phyloP scores from a whole-genome alignment of 2,113 vertebrate genomes.

The Hylia prasina region DNA sequence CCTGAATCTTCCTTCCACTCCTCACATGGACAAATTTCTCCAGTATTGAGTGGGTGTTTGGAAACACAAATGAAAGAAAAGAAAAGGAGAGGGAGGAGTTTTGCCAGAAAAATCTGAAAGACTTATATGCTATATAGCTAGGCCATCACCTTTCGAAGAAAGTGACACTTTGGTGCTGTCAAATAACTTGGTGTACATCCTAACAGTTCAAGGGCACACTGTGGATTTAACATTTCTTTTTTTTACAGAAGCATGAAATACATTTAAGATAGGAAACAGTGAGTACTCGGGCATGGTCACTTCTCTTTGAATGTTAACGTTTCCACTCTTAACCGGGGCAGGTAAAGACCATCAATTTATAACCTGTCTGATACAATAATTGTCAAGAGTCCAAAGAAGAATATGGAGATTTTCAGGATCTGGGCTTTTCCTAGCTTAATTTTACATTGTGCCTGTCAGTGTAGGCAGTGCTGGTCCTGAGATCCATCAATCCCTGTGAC shows the following conservation, averaged over 20 bases:
- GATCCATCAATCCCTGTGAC: background rate
- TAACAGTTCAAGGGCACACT: rapidly evolving
- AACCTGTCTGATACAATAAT: background rate
- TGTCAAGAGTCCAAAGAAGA: rapidly evolving
- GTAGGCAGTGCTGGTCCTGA: background rate
- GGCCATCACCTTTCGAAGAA: background rate
- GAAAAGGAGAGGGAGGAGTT: background rate
- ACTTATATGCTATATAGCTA: rapidly evolving
- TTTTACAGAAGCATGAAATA: background rate
- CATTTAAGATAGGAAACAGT: background rate
- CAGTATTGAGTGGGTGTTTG: background rate
- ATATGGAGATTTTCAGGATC: background rate
- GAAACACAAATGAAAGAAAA: background rate
- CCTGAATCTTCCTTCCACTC: too few relatives aligned
- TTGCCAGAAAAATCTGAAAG: background rate
- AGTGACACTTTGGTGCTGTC: background rate
- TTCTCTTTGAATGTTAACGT: background rate
- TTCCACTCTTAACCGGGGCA: background rate
- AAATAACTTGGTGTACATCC: background rate
- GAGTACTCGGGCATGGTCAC: background rate
- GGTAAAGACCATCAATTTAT: background rate
- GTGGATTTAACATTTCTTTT: background rate
- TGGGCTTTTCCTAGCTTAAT: background rate
- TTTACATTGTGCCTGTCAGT: background rate
- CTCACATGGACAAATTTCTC: background rate